A percentile compares a stretch with the other conserved stretches of the same genome.
These are phyloP conservation scores for Papilio glaucus DNA, from an alignment of 1,140 invertebrate species.

Conservation along the genomic window DNA sequence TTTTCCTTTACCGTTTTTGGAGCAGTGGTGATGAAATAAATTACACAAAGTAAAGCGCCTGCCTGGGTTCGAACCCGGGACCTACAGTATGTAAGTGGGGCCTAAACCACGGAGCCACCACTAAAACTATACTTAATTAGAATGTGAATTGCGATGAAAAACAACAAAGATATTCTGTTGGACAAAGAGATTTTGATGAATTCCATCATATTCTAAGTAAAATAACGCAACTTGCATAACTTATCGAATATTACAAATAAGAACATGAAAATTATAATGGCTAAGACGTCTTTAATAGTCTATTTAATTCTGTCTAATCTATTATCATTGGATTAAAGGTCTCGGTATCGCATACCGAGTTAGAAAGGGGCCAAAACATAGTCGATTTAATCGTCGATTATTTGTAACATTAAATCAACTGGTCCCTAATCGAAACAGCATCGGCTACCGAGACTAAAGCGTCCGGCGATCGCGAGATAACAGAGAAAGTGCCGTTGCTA, in stretches of 20 bases:
- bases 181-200: not conserved
- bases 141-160: not conserved
- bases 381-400: constrained; percentile 55
- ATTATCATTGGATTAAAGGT: not conserved
- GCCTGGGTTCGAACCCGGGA: no score
- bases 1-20: no score
- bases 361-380: not conserved
- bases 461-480: constrained; percentile 69
- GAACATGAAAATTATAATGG: not conserved
- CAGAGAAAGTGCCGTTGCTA: constrained; percentile 74
- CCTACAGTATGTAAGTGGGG: no score
- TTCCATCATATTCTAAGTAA: not conserved
- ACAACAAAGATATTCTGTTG: not conserved
- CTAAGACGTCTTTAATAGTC: not conserved
- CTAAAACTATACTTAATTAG: not conserved
- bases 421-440: constrained; percentile 58
- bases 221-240: not conserved
- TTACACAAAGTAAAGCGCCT: no score
- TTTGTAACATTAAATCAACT: constrained; percentile 63
- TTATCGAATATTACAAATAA: no score
- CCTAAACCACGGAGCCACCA: no score
- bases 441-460: constrained; percentile 63
- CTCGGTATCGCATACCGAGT: not conserved
- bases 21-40: no score
- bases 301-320: no score